Base-by-base conservation (phyloP, 2,888 invertebrate species). In the Shargacucullia verbasci region DNA sequence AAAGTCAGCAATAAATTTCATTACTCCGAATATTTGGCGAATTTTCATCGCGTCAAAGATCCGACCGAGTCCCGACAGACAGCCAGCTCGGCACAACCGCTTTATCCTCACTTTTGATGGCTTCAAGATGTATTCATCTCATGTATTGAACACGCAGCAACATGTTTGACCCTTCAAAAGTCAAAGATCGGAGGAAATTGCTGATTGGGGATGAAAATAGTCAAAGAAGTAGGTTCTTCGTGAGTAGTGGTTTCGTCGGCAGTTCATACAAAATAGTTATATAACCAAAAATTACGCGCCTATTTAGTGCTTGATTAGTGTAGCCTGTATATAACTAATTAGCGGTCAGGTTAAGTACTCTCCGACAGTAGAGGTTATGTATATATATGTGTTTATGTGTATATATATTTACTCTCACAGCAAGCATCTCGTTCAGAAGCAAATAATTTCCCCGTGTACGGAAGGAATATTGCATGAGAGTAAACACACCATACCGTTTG, bases 1-100 rank as follows among this genome's bases (percentile, higher is more conserved):
- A 50, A 50, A 27, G 38, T 64, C 40, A 49, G 38, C 52, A 38
- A 70, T 60, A 71, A 69, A 69, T 70, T 72, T 72, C 34, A 59
- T 62, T 56, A 59, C 29, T 29, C 62, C 45, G 41, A 20, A 63
- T 47, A 58, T 45, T 62, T 52, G 46, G 40, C 40, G 40, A 57
- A 15, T 63, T 73, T 73, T 65, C 40, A 69, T 59, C 29, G 46
- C 39, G 25, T 54, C 59, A 38, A 52, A 55, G 15, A 47, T 49
- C 53, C 20, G 33, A 33, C n/a, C 31, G 38, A 20, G 20, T 20
- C 10, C 53, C 14, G 59, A 45, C 64, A 44, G 44, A 45, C 47
- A 38, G 56, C 58, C 15, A 25, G 37, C 52, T 58, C 53, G 1
- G 57, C 66, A 61, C 40, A n/a, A 55, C 41, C 47, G 39, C 37